A percentile compares a stretch with the other conserved stretches of the same genome.
These are phyloP conservation scores for Vulpes vulpes DNA, from an alignment of 2,113 vertebrate species.

Conservation along the genomic window DNA sequence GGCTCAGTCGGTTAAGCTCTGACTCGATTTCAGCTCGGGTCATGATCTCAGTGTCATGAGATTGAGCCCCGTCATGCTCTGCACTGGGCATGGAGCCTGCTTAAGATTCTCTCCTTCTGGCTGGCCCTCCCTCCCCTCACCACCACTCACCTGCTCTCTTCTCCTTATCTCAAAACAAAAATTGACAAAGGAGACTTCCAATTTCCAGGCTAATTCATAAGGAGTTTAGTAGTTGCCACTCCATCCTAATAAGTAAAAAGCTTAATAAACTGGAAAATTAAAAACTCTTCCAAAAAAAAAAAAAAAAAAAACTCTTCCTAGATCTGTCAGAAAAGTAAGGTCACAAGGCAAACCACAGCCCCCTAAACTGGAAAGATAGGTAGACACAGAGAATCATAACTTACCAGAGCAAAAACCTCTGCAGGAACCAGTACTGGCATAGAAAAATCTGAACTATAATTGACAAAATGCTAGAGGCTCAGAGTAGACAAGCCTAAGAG, in stretches of 20 bases:
- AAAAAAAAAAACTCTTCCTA: neutral
- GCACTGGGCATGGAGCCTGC: too few species aligned
- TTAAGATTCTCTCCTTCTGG: too few species aligned
- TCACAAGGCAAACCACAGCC: neutral
- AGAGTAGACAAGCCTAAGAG: neutral
- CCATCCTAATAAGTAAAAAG: constrained; percentile 21
- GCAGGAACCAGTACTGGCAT: neutral
- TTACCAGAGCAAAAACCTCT: neutral
- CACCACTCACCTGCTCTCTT: too few species aligned
- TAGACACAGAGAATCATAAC: neutral
- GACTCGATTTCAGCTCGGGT: too few species aligned
- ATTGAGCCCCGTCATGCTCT: too few species aligned
- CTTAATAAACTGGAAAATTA: neutral
- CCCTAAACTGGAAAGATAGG: neutral
- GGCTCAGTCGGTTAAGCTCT: too few species aligned
- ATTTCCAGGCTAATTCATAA: neutral
- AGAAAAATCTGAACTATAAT: neutral
- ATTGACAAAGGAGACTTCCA: neutral
- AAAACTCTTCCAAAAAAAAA: neutral
- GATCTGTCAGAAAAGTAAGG: neutral
- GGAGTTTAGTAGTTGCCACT: neutral
- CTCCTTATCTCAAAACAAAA: too few species aligned
- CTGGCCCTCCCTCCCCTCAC: too few species aligned
- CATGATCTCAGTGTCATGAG: too few species aligned
- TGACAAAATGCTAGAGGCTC: neutral